Evolutionary conservation across 2,888 invertebrate genomes (phyloP).

Genomic region (Leucoma salicis): DNA sequence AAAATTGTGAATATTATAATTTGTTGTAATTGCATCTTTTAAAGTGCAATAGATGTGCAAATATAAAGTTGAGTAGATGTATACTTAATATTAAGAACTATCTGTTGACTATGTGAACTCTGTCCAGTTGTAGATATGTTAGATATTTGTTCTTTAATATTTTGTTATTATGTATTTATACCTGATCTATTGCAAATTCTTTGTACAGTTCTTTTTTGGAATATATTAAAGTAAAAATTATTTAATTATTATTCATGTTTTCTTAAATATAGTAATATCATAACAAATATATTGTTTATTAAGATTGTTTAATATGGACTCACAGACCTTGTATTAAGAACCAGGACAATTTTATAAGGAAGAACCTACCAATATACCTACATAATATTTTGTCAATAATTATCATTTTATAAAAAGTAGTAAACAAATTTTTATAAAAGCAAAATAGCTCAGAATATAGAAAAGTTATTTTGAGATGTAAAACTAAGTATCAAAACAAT

Average conservation of each 20-base stretch:
- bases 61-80: slow-evolving; percentile 78
- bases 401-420: no score
- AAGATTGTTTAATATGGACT: no score
- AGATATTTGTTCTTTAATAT: slow-evolving; percentile 37
- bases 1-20: slow-evolving; percentile 72
- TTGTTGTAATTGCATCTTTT: slow-evolving; percentile 81
- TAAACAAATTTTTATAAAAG: no score
- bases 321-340: no score
- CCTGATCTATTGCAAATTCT: background rate
- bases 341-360: no score
- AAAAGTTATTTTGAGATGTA: no score
- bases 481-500: no score
- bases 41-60: slow-evolving; percentile 80
- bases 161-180: slow-evolving; percentile 20
- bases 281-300: background rate
- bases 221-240: background rate
- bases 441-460: no score
- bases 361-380: no score
- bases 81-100: slow-evolving; percentile 62
- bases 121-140: slow-evolving; percentile 69
- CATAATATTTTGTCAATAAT: no score
- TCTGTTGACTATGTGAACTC: slow-evolving; percentile 68
- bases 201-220: background rate
- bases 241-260: background rate
- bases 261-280: background rate